These are phyloP conservation scores for Notamacropus eugenii DNA, from an alignment of 2,797 vertebrate genomes.

Conservation along the genomic window DNA sequence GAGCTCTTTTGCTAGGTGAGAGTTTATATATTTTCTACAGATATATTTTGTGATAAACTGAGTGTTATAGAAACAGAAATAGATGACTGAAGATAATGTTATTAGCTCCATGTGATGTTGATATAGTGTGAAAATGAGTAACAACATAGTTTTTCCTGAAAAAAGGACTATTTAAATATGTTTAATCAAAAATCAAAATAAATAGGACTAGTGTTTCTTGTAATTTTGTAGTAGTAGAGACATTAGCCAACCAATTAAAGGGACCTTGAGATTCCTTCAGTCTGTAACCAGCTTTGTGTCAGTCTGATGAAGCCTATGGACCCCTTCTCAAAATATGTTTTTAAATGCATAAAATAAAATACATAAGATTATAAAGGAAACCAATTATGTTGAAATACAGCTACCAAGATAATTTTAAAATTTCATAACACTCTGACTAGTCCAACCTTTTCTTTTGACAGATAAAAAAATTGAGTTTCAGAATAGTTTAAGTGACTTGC, in stretches of 20 bases:
- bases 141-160: constrained; percentile 21
- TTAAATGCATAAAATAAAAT: not conserved
- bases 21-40: constrained; percentile 24
- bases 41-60: not conserved
- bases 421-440: not conserved
- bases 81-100: not conserved
- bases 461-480: not conserved
- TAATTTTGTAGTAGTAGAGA: not conserved
- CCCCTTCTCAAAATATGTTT: not conserved
- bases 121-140: not conserved
- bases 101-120: not conserved
- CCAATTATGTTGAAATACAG: not conserved
- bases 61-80: not conserved
- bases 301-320: not conserved
- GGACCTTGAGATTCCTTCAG: not conserved
- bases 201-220: not conserved
- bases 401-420: not conserved
- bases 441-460: not conserved
- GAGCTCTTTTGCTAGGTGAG: not conserved
- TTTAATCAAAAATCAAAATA: not conserved
- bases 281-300: not conserved
- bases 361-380: not conserved
- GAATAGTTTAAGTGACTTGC: not conserved
- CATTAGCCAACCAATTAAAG: constrained; percentile 25
- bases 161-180: not conserved